Evolutionary conservation across 2,888 invertebrate species (phyloP).

Genomic region (Papilio demoleus): DNA sequence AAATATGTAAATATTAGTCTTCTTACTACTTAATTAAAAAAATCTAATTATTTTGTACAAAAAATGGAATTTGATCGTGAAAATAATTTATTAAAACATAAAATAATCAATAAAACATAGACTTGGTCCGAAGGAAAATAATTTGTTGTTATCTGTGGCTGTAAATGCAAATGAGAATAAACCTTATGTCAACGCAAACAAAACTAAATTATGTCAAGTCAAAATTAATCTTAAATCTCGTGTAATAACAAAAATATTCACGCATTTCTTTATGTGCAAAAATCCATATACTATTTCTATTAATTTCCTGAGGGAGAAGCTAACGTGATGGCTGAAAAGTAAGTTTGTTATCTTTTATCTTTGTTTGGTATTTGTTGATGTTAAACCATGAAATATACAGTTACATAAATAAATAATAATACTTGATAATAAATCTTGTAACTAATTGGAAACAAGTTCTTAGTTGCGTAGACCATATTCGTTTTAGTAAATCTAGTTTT

Average conservation of each 20-base stretch:
- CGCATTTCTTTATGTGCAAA: conserved; percentile 63
- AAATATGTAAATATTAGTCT: not conserved
- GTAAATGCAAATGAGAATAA: conserved; percentile 35
- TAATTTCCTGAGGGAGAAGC: conserved; percentile 54
- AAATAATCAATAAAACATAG: not conserved
- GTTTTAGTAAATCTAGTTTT: not conserved
- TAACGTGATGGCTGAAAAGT: conserved; percentile 76
- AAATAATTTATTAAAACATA: not conserved
- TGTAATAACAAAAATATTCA: conserved; percentile 70
- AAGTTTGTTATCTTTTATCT: conserved; percentile 56
- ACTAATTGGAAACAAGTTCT: conserved; percentile 14
- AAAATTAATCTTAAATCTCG: conserved; percentile 78
- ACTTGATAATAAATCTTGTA: not conserved
- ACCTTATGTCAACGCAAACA: conserved; percentile 80
- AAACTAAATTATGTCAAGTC: conserved; percentile 68
- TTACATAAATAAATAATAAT: conserved; percentile 57
- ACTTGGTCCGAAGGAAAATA: not conserved
- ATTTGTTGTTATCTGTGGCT: conserved; percentile 26
- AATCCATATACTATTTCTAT: conserved; percentile 69
- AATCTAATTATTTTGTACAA: not conserved
- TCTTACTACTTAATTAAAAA: not conserved
- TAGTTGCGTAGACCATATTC: not conserved
- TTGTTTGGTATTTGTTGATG: conserved; percentile 52
- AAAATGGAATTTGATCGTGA: not conserved
- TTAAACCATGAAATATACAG: conserved; percentile 54